Evolutionary conservation across 2,113 vertebrate species (phyloP), one percentile per base, ranked within the genome.

Genomic region (Cyphomyrus discorhynchus): DNA sequence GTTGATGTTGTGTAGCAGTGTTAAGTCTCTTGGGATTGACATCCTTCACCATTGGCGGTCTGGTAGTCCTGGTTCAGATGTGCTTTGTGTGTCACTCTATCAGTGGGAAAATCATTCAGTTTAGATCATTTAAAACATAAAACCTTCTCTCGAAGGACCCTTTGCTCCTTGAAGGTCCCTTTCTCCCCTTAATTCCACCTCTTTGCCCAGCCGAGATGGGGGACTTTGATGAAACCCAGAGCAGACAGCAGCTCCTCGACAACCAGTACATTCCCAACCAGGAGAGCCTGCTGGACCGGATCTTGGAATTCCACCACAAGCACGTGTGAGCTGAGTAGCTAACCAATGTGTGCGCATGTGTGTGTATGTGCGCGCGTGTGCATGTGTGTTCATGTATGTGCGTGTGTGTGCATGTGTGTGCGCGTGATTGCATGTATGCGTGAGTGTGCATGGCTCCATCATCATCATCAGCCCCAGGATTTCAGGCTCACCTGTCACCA

Each of bases 181-280:
- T 31, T 90, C 42, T 11, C 52, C 52, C 35, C 19, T 58, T 66
- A 15, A 42, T 4, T 89, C 13, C 10, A 15, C 27, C 39, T 35
- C 92, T 74, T 13, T 91, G 74, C 88, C 1, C 94, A 99, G 98
- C 98, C 70, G 98, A 99, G 95, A 98, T 99, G 92, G 98, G 98
- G 58, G 98, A 99, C 95, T 99, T 98, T 93, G 98, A 99, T 93
- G 98, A 98, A 95, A 96, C 95, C 83, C 95, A 96, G 91, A 97
- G 97, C 94, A 96, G 96, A 90, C 98, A 98, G 93, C 98, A 99
- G 93, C 97, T 99, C 94, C 96, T 96, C 49, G 98, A 99, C 94
- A 98, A 97, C 94, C 98, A 97, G 93, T 99, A 99, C 94, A 96
- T 99, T 95, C 98, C 98, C 92, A 97, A 99, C 90, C 98, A 99